Evolutionary conservation across 2,797 vertebrate genomes (phyloP).

Genomic region (Sorex maritimensis): DNA sequence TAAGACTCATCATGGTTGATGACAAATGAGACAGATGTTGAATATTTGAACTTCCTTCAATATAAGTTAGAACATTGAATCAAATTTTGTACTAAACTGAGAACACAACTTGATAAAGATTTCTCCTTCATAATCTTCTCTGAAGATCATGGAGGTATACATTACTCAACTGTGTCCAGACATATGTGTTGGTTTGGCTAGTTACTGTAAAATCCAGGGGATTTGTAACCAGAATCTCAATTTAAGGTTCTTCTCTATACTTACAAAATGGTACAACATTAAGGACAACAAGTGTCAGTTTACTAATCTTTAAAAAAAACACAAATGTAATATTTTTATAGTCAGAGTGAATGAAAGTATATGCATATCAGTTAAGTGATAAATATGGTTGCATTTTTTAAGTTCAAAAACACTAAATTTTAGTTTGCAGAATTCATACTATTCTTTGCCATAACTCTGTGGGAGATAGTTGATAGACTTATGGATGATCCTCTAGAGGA

Average conservation of each 20-base stretch:
- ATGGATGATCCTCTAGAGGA: background rate
- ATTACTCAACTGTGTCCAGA: background rate
- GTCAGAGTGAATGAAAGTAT: background rate
- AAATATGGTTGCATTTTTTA: background rate
- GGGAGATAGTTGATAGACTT: background rate
- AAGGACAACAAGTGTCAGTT: background rate
- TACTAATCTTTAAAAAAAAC: background rate
- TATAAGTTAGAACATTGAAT: background rate
- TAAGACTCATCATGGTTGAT: background rate
- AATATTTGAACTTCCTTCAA: background rate
- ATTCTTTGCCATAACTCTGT: background rate
- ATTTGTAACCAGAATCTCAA: background rate
- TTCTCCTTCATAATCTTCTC: constrained; percentile 23
- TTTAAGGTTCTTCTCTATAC: background rate
- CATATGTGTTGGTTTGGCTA: background rate
- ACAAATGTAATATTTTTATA: background rate
- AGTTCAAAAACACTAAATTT: background rate
- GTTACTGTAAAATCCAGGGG: background rate
- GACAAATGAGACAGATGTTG: constrained; percentile 13
- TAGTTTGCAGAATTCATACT: background rate
- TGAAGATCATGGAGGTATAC: background rate
- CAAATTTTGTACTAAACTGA: background rate
- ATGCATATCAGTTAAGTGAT: background rate
- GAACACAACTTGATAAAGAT: background rate
- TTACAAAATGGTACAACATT: background rate